Conservation (phyloP, 1,140 invertebrate species). For the Anadara kagoshimensis region DNA sequence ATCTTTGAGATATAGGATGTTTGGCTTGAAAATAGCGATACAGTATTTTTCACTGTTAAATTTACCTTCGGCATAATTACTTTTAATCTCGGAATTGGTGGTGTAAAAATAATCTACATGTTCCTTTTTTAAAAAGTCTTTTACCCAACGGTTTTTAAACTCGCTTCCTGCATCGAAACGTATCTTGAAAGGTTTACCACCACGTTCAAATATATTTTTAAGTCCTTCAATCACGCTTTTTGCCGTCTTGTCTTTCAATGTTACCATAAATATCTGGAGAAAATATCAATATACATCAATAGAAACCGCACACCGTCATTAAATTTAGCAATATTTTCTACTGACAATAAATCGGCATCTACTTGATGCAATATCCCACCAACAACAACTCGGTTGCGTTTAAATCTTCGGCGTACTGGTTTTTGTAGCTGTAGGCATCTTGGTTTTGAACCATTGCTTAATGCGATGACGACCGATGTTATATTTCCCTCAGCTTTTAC, state of each 20-base stretch:
- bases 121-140: conserved; percentile 4
- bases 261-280: conserved; percentile 16
- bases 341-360: conserved; percentile 17
- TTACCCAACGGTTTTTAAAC: conserved; percentile 10
- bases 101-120: conserved; percentile 9
- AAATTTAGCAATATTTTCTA: conserved; percentile 6
- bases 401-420: conserved; percentile 13
- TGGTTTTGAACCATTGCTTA: conserved; percentile 14
- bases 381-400: conserved; percentile 6
- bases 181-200: conserved; percentile 8
- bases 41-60: conserved; percentile 6
- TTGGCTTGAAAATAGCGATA: conserved; percentile 6
- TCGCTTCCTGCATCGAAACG: conserved; percentile 23
- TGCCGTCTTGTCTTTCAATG: conserved; percentile 10
- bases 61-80: conserved; percentile 31
- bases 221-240: not conserved
- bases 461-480: conserved; percentile 8
- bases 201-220: not conserved
- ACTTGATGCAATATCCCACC: conserved; percentile 1
- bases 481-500: conserved; percentile 31
- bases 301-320: conserved; percentile 26
- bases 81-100: conserved; percentile 25
- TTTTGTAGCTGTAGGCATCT: conserved; percentile 11
- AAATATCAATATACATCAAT: conserved; percentile 26
- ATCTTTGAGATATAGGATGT: not conserved